These are phyloP conservation scores for Zootoca vivipara DNA, from an alignment of 2,113 vertebrate genomes.

Conservation along the genomic window DNA sequence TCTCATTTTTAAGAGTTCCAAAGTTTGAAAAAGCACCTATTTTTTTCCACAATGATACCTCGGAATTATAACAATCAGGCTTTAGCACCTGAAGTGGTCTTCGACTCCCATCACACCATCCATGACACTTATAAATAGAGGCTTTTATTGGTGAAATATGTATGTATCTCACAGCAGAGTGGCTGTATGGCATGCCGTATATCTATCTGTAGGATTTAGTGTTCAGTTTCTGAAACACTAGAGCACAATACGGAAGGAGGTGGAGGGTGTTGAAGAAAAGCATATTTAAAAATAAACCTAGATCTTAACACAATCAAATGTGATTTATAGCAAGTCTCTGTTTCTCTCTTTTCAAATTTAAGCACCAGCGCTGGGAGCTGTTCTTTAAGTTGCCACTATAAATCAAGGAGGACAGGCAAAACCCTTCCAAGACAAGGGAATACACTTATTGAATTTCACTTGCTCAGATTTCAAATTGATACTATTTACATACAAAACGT, in stretches of 20 bases:
- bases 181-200: neutral
- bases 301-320: constrained; percentile 36
- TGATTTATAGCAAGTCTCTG: constrained; percentile 33
- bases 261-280: constrained; percentile 4
- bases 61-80: neutral
- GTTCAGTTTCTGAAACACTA: constrained; percentile 36
- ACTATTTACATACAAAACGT: constrained; percentile 30
- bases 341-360: constrained; percentile 40
- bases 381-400: constrained; percentile 41
- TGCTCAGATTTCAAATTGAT: constrained; percentile 13
- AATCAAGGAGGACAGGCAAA: constrained; percentile 28
- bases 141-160: constrained; percentile 9
- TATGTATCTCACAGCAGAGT: neutral
- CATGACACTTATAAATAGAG: neutral
- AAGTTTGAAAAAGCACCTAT: neutral
- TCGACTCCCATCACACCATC: neutral
- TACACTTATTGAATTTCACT: neutral
- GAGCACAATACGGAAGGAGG: neutral
- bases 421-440: constrained; percentile 18
- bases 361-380: constrained; percentile 28
- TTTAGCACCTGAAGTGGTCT: neutral
- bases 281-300: constrained; percentile 38
- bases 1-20: neutral
- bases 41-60: neutral
- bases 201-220: constrained; percentile 20